A percentile compares a stretch with the other conserved stretches of the same genome.
Evolutionary conservation across 2,113 vertebrate species (phyloP).

Genomic region (Prionailurus viverrinus): DNA sequence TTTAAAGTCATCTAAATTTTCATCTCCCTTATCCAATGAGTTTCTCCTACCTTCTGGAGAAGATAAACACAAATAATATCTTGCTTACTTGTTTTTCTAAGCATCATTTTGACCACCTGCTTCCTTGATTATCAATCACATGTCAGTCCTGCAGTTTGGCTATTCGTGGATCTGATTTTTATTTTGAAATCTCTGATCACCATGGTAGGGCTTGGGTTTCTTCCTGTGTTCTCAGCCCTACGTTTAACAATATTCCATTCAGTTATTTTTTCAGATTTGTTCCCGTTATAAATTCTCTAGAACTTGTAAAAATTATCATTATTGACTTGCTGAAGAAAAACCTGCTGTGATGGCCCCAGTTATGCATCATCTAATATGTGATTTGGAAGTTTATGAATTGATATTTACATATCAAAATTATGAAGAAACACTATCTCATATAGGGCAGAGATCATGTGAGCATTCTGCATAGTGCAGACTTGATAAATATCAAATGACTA

Average conservation of each 20-base stretch:
- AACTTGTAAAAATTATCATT: slow-evolving; percentile 17
- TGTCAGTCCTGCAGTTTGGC: background rate
- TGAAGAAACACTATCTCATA: slow-evolving; percentile 50
- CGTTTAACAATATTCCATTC: background rate
- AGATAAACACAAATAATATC: background rate
- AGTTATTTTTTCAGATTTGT: slow-evolving; percentile 36
- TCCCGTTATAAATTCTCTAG: slow-evolving; percentile 29
- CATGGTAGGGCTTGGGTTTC: background rate
- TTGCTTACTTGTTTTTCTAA: background rate
- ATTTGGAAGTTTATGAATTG: slow-evolving; percentile 70
- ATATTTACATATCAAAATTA: slow-evolving; percentile 73
- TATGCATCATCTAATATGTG: slow-evolving; percentile 33
- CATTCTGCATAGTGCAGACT: slow-evolving; percentile 32
- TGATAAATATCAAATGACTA: slow-evolving; percentile 74
- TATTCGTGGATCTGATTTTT: background rate
- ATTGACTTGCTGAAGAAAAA: slow-evolving; percentile 4
- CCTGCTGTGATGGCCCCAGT: background rate
- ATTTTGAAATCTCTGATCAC: background rate
- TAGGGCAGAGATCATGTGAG: slow-evolving; percentile 61
- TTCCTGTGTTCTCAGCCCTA: background rate
- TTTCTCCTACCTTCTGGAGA: background rate
- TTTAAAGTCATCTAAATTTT: slow-evolving; percentile 6
- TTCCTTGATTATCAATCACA: background rate
- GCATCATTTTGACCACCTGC: background rate
- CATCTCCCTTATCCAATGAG: background rate